Percentiles rank a stretch among this genome's conserved stretches.
Evolutionary conservation across 1,140 invertebrate genomes (phyloP).

Genomic region (Cepaea nemoralis): DNA sequence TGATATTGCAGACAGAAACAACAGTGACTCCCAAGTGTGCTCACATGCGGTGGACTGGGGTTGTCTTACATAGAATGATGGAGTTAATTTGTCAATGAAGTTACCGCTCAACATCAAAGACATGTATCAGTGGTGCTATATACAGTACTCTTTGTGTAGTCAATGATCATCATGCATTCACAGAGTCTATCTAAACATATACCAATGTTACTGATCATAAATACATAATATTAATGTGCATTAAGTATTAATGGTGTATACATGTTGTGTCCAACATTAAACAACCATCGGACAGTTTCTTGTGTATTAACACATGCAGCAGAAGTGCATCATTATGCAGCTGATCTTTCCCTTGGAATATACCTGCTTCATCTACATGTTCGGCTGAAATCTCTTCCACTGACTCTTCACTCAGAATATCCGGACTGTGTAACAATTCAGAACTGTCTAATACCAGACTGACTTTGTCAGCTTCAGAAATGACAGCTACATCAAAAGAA

Average conservation of each 20-base stretch:
- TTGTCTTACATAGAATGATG: too few relatives aligned
- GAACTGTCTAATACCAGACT: neutral
- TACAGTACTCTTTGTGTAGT: neutral
- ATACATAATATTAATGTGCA: neutral
- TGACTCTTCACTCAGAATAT: constrained; percentile 26
- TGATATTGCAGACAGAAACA: too few relatives aligned
- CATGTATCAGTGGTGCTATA: too few relatives aligned
- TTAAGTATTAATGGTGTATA: neutral
- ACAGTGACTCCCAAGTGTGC: too few relatives aligned
- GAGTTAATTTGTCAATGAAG: too few relatives aligned
- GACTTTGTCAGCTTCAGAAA: neutral
- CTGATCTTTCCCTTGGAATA: neutral
- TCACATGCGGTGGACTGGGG: too few relatives aligned
- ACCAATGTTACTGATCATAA: neutral
- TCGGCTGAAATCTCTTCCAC: neutral
- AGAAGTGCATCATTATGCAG: neutral
- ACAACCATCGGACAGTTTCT: constrained; percentile 6
- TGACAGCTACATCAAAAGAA: too few relatives aligned
- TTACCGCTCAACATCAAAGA: too few relatives aligned
- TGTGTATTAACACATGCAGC: constrained; percentile 23
- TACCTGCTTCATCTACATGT: constrained; percentile 15
- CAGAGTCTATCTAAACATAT: neutral
- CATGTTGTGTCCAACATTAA: neutral
- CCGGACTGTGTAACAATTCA: constrained; percentile 25
- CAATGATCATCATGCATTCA: neutral